Base-by-base conservation (phyloP, 1,140 invertebrate species). In the Drosophila rhopaloa region DNA sequence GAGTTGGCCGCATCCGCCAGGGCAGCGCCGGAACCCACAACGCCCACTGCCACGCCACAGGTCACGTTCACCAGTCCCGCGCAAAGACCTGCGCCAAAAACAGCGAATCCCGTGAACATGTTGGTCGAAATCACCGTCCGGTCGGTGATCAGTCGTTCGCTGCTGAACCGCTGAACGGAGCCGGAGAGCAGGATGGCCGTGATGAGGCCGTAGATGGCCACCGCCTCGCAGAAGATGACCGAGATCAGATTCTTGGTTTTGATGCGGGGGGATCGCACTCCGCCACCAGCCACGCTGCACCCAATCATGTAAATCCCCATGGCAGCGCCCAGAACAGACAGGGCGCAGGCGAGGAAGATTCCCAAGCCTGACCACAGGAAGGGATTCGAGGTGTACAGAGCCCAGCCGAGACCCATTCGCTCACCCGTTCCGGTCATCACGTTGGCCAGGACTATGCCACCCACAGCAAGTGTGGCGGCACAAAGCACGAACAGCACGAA, bases 231-330 rank as follows among this genome's bases (percentile, higher is more conserved):
- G 93, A 99, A 99, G 92, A 99, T 99, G 83, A 99, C 98, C 43
- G 98, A 99, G 79, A 99, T 99, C 66, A 99, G 95, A 94, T 99
- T 99, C 93, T 99, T 99, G 24, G 99, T 99, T 93, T 99, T 98
- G 91, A 99, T 99, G 72, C 99, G 94, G 0, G 99, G 99, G 9
- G 98, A 97, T 93, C 99, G 99, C 0, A 99, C 98, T 90, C 99
- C 99, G 61, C 96, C 99, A 44, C 99, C 99, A n/a, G 99, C 93
- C 90, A 99, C 99, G 84, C 97, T 98, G 8, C 96, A 95, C 48
- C 99, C 99, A 14, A 98, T 99, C 41, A 98, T 98, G 92, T 98
- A 97, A 79, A 99, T 99, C 32, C 99, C 99, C 95, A 97, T 94
- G 53, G 98, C 99, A 63, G 99, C 98, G 48, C 99, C 99, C 51